Base-by-base conservation (phyloP, 2,888 invertebrate genomes). In the Theristus sp. region DNA sequence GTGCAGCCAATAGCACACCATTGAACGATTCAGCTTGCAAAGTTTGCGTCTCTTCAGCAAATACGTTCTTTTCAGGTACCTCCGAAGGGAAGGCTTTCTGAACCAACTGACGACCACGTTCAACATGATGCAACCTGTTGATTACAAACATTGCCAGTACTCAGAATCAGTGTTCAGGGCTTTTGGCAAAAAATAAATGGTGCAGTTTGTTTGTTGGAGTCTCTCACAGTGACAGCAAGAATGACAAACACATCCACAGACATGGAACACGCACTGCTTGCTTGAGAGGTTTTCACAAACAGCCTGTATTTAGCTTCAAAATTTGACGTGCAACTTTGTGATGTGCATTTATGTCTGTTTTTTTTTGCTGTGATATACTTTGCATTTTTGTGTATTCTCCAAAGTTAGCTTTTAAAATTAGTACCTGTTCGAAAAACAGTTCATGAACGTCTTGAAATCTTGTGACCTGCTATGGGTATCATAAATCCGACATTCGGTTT, bases 21-120 rank as follows among this genome's bases (percentile, higher is more conserved):
- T n/a, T n/a, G n/a, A n/a, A n/a, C n/a, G n/a, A n/a, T n/a, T n/a
- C n/a, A n/a, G n/a, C n/a, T n/a, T n/a, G n/a, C n/a, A n/a, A n/a
- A n/a, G n/a, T n/a, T n/a, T n/a, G n/a, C n/a, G n/a, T n/a, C n/a
- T n/a, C n/a, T n/a, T n/a, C n/a, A n/a, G n/a, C n/a, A n/a, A n/a
- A 6, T 38, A 38, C 38, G 6, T 38, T 38, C 17, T 17, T 38
- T 17, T 60, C 46, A 65, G 65, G n/a, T 70, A 68, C 68, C 63
- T 70, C 25, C 68, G 70, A 49, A 66, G 67, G 56, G 71, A 73
- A 64, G 71, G 72, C 60, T 72, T 72, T 66, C 68, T 72, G 65
- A 73, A 72, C 65, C 71, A 70, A 53, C 73, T 72, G 65, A 68
- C 70, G 60, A 66, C 72, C 49, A 73, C 73, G 24, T 72, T 72